Evolutionary conservation across 2,113 vertebrate species (phyloP).

Genomic region (Notarius lentiginosus): DNA sequence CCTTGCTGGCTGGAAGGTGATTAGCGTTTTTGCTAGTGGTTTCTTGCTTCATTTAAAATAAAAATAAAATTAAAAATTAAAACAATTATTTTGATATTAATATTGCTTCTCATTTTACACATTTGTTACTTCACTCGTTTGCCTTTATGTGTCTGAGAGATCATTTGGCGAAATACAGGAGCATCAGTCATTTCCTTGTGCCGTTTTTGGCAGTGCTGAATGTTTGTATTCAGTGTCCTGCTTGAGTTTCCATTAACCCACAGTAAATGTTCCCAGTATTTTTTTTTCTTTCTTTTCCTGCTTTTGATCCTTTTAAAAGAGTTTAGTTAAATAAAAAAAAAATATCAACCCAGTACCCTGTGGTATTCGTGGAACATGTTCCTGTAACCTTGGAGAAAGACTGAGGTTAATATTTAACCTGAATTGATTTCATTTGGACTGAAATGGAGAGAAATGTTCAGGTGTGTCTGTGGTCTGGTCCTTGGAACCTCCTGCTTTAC

Average conservation of each 20-base stretch:
- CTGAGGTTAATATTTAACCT: not conserved
- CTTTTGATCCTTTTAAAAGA: not conserved
- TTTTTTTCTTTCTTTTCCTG: not conserved
- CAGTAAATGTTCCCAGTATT: not conserved
- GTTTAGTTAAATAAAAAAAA: not conserved
- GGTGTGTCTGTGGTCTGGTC: not conserved
- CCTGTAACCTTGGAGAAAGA: not conserved
- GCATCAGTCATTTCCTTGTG: not conserved
- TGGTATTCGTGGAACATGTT: not conserved
- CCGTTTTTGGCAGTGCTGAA: not conserved
- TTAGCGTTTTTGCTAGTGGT: not conserved
- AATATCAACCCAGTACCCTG: not conserved
- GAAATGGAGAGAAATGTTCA: not conserved
- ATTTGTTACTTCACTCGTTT: not conserved
- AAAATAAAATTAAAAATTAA: not conserved
- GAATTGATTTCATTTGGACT: constrained; percentile 23
- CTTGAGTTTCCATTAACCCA: not conserved
- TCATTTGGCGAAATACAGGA: not conserved
- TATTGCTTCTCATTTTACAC: not conserved
- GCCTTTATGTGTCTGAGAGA: not conserved
- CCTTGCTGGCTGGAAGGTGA: not conserved
- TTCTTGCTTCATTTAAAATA: not conserved
- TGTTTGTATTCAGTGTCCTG: not conserved
- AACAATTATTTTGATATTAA: not conserved
- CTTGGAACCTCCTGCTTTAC: not conserved